Evolutionary conservation across 2,797 vertebrate species (phyloP), one percentile per base, ranked within the genome.

Genomic region (Myotis findleyi): DNA sequence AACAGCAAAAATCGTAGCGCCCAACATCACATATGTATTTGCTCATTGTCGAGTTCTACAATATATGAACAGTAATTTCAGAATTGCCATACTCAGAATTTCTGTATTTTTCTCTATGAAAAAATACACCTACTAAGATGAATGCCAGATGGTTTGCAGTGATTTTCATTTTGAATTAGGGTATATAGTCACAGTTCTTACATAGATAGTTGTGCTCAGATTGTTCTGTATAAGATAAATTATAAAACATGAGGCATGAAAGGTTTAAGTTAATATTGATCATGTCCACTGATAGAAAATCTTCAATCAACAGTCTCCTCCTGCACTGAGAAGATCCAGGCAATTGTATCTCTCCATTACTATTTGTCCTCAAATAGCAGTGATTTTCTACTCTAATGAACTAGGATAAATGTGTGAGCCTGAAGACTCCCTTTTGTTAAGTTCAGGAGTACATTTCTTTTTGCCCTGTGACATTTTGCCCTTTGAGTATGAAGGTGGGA

Each of bases 251-350:
- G 27, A 89, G 21, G 33, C 91, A 86, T 30, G 47, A 87, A 87
- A 44, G 11, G 3, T 66, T 73, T 89, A 57, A 53, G 47, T 87
- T 80, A 75, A 27, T 95, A 44, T 93, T 76, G 84, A n/a, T 95
- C 36, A 49, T 81, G 14, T 59, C 10, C 8, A 8, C n/a, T 75
- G 47, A 77, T 64, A 47, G 14, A 59, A 86, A 92, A 59, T 75
- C 36, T 53, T 75, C 13, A 44, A 11, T 57, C 20, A 68, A 41
- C 10, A 68, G 6, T 23, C 4, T 72, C 49, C 51, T 90, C 36
- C 30, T 80, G 20, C 33, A 79, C 17, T 53, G 30, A 89, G 66
- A 95, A 59, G 53, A 64, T 84, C 36, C n/a, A 51, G 38, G 38
- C 33, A 53, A 44, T 71, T 69, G 27, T n/a, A 55, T 84, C 7